Evolutionary conservation across 2,888 invertebrate species (phyloP).

Genomic region (Tipula unca): DNA sequence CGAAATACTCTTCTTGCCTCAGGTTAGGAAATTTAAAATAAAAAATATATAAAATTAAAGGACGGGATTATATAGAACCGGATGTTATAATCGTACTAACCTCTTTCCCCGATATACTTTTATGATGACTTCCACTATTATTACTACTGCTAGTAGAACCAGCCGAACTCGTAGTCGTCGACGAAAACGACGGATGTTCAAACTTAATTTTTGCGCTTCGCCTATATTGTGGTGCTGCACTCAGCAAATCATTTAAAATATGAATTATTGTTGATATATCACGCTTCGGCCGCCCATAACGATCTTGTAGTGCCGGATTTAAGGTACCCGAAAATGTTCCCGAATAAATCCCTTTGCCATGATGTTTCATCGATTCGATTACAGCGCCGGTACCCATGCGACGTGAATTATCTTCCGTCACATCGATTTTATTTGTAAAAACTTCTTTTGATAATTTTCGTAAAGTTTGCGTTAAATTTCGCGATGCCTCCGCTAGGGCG

Average conservation of each 20-base stretch:
- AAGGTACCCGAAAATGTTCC: constrained; percentile 93
- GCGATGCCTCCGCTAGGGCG: constrained; percentile 79
- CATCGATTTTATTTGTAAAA: constrained; percentile 56
- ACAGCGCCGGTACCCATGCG: constrained; percentile 61
- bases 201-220: constrained; percentile 48
- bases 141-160: constrained; percentile 21
- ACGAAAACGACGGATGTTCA: constrained; percentile 31
- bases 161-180: constrained; percentile 30
- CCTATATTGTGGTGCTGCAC: constrained; percentile 65
- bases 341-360: constrained; percentile 90
- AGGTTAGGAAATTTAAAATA: background rate
- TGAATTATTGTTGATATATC: constrained; percentile 94
- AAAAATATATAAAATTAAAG: too few relatives aligned
- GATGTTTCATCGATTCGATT: constrained; percentile 87
- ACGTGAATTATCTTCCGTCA: constrained; percentile 45
- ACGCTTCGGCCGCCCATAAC: constrained; percentile 81
- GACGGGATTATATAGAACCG: too few relatives aligned
- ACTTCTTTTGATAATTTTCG: constrained; percentile 86
- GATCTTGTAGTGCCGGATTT: constrained; percentile 88
- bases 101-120: background rate
- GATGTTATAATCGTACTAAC: background rate
- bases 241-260: constrained; percentile 86
- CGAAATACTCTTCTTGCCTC: background rate
- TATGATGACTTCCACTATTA: background rate
- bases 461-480: constrained; percentile 84